Evolutionary conservation across 2,113 vertebrate species (phyloP), one percentile per base, ranked within the genome.

Genomic region (Myanophis thanlyinensis): DNA sequence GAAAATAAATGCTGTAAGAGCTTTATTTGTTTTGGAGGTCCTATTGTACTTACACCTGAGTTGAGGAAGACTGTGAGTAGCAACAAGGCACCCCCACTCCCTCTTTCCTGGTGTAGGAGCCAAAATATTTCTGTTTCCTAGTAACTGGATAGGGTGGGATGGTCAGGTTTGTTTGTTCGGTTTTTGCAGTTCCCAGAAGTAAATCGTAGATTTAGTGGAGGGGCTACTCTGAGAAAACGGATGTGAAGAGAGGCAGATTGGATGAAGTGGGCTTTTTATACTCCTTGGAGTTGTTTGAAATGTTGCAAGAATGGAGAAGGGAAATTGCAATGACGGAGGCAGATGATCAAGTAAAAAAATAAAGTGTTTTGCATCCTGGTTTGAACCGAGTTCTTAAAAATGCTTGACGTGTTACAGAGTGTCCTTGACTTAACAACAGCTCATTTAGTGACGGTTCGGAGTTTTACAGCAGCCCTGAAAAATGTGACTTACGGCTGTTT

Each of bases 21-120:
- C 73, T 67, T 95, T 95, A 93, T 54, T 96, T 97, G 95, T 96
- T 97, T 96, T 96, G 94, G 96, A 96, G 93, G 96, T 96, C 96
- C 94, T 84, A 56, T 95, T 96, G 95, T 96, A 96, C 95, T 95
- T 95, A 95, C 95, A 95, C 51, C 94, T 94, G 95, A 92, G 94
- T 94, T 96, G 95, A 95, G 30, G 62, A 35, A 67, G 62, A 35
- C 35, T 12, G 59, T n/a, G 59, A n/a, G 59, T n/a, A 67, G 12
- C 12, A 13, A 85, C n/a, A 35, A 84, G 35, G 18, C 84, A 85
- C 7, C 3, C 20, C 40, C 44, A 0, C 13, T 1, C 40, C 0
- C 13, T 1, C 40, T 40, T 40, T 44, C 80, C 80, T n/a, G 7
- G 22, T 35, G 22, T 22, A 22, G 3, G n/a, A n/a, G n/a, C 51